Evolutionary conservation across 2,888 invertebrate genomes (phyloP).

Genomic region (Cephalotes varians): DNA sequence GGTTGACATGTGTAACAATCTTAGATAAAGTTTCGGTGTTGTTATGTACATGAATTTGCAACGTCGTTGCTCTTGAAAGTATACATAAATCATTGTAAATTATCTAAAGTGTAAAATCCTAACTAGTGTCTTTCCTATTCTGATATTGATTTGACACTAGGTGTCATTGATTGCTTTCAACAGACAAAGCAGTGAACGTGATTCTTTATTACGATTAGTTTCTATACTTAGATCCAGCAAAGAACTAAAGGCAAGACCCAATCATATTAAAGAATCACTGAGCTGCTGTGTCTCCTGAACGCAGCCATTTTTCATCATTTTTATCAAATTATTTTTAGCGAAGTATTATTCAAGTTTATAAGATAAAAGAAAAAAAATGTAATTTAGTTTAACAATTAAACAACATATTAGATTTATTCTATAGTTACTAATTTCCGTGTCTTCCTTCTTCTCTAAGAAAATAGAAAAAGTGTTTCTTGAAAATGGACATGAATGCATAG

Average conservation of each 20-base stretch:
- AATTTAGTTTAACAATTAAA: background rate
- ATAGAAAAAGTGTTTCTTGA: background rate
- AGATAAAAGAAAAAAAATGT: background rate
- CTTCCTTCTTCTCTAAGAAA: background rate
- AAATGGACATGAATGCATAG: background rate
- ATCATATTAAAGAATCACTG: no score
- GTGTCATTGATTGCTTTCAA: no score
- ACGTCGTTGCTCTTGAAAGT: background rate
- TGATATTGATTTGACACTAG: background rate
- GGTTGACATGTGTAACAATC: background rate
- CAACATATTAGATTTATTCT: background rate
- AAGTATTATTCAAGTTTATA: background rate
- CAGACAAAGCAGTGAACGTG: no score
- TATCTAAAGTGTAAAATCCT: background rate
- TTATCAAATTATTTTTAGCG: background rate
- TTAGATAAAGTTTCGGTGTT: background rate
- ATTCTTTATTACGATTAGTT: no score
- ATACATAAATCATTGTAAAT: background rate
- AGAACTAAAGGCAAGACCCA: no score
- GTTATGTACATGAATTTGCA: background rate
- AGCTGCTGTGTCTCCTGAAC: no score
- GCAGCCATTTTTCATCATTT: conserved; percentile 5
- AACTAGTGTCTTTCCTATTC: background rate
- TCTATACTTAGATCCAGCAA: no score
- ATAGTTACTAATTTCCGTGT: background rate